These are phyloP conservation scores for Pyxicephalus adspersus DNA, from an alignment of 2,113 vertebrate genomes.

Conservation along the genomic window DNA sequence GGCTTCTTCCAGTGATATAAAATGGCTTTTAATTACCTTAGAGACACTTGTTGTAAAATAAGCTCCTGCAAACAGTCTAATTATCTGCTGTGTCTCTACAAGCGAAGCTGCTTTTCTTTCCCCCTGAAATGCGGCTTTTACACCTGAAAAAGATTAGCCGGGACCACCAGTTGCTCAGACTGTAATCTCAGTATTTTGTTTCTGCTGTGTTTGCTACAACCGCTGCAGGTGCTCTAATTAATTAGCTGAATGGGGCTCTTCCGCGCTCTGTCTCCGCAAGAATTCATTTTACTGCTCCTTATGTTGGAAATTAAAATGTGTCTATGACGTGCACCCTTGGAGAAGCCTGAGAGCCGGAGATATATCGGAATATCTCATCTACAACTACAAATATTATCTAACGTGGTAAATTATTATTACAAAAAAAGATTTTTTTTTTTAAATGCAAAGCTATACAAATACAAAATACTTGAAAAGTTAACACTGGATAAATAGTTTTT, in stretches of 20 bases:
- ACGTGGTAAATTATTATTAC: too few species aligned
- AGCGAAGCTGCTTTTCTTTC: constrained; percentile 64
- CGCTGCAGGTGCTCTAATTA: constrained; percentile 90
- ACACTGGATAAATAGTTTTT: too few species aligned
- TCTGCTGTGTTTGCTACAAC: constrained; percentile 77
- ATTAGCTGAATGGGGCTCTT: constrained; percentile 72
- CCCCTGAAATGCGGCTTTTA: constrained; percentile 72
- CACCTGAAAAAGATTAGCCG: constrained; percentile 95
- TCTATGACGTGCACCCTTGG: constrained; percentile 59
- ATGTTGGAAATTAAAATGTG: constrained; percentile 74
- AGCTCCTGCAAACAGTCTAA: constrained; percentile 57
- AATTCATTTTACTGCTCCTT: constrained; percentile 64
- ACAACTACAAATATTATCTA: too few species aligned
- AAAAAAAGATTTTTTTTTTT: too few species aligned
- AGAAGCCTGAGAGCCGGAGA: not conserved
- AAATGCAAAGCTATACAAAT: too few species aligned
- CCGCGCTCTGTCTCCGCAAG: constrained; percentile 69
- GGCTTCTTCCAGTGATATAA: not conserved
- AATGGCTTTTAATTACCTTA: constrained; percentile 33
- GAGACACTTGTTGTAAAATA: constrained; percentile 16
- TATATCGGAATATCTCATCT: not conserved
- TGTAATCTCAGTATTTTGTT: constrained; percentile 92
- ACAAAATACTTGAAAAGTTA: too few species aligned
- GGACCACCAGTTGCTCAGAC: constrained; percentile 86
- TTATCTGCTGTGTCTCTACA: constrained; percentile 67